Percentiles rank a stretch among this genome's conserved stretches.
phyloP scores from a whole-genome alignment of 2,888 invertebrate species.

The Yponomeuta sedellus region DNA sequence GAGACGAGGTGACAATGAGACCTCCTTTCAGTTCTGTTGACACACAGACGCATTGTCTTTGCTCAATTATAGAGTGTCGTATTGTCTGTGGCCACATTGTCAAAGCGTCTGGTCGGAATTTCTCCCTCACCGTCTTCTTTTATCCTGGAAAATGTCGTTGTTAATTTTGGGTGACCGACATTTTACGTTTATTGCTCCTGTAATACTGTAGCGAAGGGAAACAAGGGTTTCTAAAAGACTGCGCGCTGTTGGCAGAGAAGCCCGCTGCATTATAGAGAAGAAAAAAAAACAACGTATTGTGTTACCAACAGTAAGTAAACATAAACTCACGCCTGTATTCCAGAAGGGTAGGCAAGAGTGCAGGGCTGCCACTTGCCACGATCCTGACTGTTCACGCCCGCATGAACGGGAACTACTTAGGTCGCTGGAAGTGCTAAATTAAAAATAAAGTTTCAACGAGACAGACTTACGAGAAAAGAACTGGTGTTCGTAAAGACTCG shows the following conservation, averaged over 20 bases:
- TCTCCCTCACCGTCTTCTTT: constrained; percentile 52
- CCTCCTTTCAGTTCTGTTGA: constrained; percentile 42
- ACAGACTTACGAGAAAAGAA: no score
- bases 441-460: no score
- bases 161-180: constrained; percentile 28
- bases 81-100: constrained; percentile 45
- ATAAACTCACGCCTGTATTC: no score
- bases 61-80: constrained; percentile 67
- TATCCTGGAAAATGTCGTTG: constrained; percentile 1
- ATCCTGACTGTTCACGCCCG: no score
- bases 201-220: background rate
- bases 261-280: no score
- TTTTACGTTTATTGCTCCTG: constrained; percentile 51
- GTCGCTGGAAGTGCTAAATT: no score
- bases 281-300: no score
- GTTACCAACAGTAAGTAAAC: no score
- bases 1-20: constrained; percentile 26
- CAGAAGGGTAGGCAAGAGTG: no score
- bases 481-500: no score
- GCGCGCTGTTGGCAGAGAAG: background rate
- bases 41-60: constrained; percentile 57
- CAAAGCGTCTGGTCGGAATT: constrained; percentile 35
- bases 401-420: no score
- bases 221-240: background rate
- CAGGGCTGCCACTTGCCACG: no score